Base-by-base conservation (phyloP, 2,797 vertebrate species). In the Babyrousa celebensis region DNA sequence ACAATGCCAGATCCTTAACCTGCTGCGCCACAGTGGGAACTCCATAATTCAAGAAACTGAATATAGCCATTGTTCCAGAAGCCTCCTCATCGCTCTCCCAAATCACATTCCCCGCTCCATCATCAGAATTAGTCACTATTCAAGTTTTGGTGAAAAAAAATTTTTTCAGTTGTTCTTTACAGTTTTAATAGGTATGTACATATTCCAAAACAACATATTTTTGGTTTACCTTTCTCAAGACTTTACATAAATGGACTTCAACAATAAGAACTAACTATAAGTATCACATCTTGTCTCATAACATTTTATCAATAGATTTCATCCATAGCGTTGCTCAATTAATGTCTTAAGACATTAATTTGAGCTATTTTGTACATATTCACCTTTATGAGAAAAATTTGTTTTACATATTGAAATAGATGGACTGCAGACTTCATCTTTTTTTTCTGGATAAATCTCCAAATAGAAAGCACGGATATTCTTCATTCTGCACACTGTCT, bases 101-200 rank as follows among this genome's bases (percentile, higher is more conserved):
- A 60, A 10, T 83, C 67, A 94, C 18, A 54, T 65, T 82, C 54
- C 40, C 9, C 62, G 23, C 17, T 60, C 85, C 16, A 25, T 72
- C 29, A 68, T 74, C 32, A 74, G 65, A 90, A 12, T n/a, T 29
- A 63, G 68, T 32, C 40, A 56, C 29, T 48, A 36, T 29, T 18
- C 48, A 96, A 60, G 72, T 25, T 65, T 71, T 58, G 48, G 23
- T 52, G 65, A 68, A n/a, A 36, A 92, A 68, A 68, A 82, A 83
- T 54, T 67, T 67, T 32, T 16, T 29, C 83, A 48, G 10, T 70
- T 25, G 2, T 54, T 87, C 21, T 78, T 79, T 78, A 62, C 3
- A 63, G 68, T 74, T 80, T 90, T 67, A 79, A 14, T 40, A 58
- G 67, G 20, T 32, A 56, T 68, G 29, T 48, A 21, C n/a, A 10